A percentile compares a stretch with the other conserved stretches of the same genome.
These are phyloP conservation scores for Bombycilla garrulus DNA, from an alignment of 2,113 vertebrate genomes.

Conservation along the genomic window DNA sequence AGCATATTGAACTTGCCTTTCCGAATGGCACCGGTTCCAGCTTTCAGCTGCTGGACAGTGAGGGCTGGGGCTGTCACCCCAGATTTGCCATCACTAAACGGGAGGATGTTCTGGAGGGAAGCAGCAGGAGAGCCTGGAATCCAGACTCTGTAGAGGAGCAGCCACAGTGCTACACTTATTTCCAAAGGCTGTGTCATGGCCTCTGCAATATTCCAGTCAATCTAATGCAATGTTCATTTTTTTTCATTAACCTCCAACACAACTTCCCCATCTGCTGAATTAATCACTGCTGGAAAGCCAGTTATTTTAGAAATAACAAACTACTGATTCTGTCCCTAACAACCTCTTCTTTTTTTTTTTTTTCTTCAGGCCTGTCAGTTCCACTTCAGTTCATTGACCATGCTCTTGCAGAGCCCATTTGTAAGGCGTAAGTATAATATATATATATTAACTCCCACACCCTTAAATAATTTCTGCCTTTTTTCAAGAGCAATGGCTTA, in stretches of 20 bases:
- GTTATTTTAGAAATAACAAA: background rate
- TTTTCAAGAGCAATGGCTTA: background rate
- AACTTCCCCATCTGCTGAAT: constrained; percentile 5
- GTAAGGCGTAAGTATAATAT: background rate
- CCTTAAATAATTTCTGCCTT: background rate
- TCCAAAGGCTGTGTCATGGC: background rate
- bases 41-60: background rate
- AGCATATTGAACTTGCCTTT: background rate
- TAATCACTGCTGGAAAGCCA: constrained; percentile 16
- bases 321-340: background rate
- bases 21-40: background rate
- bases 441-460: rapidly evolving
- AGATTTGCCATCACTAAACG: background rate
- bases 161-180: background rate
- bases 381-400: background rate
- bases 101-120: background rate
- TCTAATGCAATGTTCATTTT: background rate
- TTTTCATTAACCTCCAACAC: background rate
- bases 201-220: background rate
- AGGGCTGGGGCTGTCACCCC: background rate
- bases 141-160: rapidly evolving
- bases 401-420: background rate
- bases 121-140: background rate
- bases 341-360: background rate
- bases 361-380: background rate